A percentile compares a stretch with the other conserved stretches of the same genome.
phyloP scores from a whole-genome alignment of 2,888 invertebrate species.

The Hirtodrosophila alboralis region DNA sequence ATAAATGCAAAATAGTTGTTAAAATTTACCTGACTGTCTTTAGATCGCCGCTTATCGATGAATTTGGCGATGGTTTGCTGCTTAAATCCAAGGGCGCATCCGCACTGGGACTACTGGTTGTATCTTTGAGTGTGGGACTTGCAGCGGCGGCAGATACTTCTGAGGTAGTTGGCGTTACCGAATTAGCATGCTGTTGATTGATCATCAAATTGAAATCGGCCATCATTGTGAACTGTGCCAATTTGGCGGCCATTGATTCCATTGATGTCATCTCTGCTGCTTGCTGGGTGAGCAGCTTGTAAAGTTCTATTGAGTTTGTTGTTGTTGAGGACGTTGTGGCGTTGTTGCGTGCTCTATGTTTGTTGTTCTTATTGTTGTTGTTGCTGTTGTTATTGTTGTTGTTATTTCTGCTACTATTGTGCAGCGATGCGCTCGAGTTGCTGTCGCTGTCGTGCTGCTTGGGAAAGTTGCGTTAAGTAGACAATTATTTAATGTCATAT shows the following conservation, averaged over 20 bases:
- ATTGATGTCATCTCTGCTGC: slow-evolving; percentile 86
- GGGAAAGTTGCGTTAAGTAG: slow-evolving; percentile 37
- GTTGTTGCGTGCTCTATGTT: slow-evolving; percentile 40
- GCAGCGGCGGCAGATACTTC: slow-evolving; percentile 82
- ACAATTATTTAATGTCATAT: slow-evolving; percentile 38
- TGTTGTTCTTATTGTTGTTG: slow-evolving; percentile 23
- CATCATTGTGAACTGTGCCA: slow-evolving; percentile 75
- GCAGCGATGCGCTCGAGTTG: slow-evolving; percentile 85
- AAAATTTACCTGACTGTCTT: slow-evolving; percentile 87
- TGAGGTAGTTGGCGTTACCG: slow-evolving; percentile 84
- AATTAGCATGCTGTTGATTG: slow-evolving; percentile 71
- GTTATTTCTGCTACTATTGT: slow-evolving; percentile 40
- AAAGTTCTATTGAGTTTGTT: slow-evolving; percentile 59
- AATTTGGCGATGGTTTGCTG: slow-evolving; percentile 88
- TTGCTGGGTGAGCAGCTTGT: slow-evolving; percentile 78
- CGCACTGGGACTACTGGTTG: slow-evolving; percentile 85
- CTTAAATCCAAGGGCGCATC: slow-evolving; percentile 91
- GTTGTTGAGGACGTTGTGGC: slow-evolving; percentile 31
- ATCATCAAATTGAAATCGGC: slow-evolving; percentile 65
- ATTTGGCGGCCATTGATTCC: slow-evolving; percentile 89
- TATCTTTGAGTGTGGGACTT: slow-evolving; percentile 84
- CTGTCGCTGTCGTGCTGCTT: slow-evolving; percentile 87
- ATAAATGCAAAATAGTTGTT: slow-evolving; percentile 1
- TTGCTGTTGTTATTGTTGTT: slow-evolving; percentile 26
- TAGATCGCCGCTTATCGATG: slow-evolving; percentile 84